Conservation (phyloP, 53 echinoderm and acorn worm species). For the Temnopleurus reevesii region DNA sequence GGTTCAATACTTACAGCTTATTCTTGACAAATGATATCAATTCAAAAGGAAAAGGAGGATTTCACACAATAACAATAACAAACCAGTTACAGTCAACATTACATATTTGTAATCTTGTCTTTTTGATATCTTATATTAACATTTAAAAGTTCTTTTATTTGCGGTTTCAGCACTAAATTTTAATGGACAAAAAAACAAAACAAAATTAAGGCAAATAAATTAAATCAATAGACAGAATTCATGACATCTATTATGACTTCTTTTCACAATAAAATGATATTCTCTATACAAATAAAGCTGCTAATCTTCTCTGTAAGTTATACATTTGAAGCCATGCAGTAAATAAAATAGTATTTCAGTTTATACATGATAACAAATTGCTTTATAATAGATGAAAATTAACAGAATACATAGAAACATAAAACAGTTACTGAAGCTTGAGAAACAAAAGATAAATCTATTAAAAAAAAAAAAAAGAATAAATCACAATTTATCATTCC, state of each 20-base stretch:
- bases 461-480: not conserved
- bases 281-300: not conserved
- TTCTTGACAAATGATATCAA: too few species aligned
- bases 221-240: not conserved
- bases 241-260: not conserved
- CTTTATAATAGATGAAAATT: slow-evolving; percentile 13
- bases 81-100: not conserved
- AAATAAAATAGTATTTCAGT: slow-evolving; percentile 51
- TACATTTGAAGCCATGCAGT: slow-evolving; percentile 49
- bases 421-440: too few species aligned
- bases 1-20: too few species aligned
- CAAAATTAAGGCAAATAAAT: not conserved
- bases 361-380: slow-evolving; percentile 24
- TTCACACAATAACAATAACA: not conserved
- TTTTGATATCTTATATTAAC: not conserved
- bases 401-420: not conserved
- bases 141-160: not conserved
- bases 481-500: not conserved
- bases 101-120: not conserved
- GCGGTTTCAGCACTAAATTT: too few species aligned
- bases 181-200: not conserved
- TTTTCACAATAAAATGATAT: not conserved
- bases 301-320: slow-evolving; percentile 16
- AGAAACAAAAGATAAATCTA: not conserved
- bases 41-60: too few species aligned